phyloP scores from a whole-genome alignment of 2,888 invertebrate genomes.

The Campoplex nolae region DNA sequence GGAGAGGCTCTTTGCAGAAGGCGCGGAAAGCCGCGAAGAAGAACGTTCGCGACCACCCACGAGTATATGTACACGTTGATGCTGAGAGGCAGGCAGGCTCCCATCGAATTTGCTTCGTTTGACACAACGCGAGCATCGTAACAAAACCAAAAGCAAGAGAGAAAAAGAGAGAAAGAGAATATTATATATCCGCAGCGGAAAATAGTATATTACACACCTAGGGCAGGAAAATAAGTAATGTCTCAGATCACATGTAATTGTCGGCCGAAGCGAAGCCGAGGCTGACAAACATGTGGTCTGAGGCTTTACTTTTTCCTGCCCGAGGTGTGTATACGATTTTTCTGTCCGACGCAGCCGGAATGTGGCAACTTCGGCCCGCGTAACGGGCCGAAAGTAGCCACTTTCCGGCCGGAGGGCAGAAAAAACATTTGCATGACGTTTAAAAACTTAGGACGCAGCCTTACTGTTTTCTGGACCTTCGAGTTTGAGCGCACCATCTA shows the following conservation, averaged over 20 bases:
- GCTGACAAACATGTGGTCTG: no score
- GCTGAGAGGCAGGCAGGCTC: conserved; percentile 26
- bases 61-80: conserved; percentile 62
- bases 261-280: no score
- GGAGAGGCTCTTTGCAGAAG: conserved; percentile 69
- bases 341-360: no score
- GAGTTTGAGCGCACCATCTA: neutral
- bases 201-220: no score
- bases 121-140: conserved; percentile 56
- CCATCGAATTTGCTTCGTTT: conserved; percentile 63
- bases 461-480: conserved; percentile 16
- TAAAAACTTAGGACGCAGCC: neutral
- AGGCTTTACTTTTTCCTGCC: no score
- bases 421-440: conserved; percentile 34
- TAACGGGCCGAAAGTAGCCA: no score
- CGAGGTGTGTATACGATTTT: no score
- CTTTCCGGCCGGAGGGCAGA: no score
- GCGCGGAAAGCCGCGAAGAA: conserved; percentile 56
- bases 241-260: no score
- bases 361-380: no score
- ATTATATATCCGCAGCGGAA: conserved; percentile 55
- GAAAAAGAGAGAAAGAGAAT: conserved; percentile 28
- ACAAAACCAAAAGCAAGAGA: conserved; percentile 31
- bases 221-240: no score
- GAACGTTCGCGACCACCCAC: conserved; percentile 78